Evolutionary conservation across 2,113 vertebrate species (phyloP), one percentile per base, ranked within the genome.

Genomic region (Anhinga rufa): DNA sequence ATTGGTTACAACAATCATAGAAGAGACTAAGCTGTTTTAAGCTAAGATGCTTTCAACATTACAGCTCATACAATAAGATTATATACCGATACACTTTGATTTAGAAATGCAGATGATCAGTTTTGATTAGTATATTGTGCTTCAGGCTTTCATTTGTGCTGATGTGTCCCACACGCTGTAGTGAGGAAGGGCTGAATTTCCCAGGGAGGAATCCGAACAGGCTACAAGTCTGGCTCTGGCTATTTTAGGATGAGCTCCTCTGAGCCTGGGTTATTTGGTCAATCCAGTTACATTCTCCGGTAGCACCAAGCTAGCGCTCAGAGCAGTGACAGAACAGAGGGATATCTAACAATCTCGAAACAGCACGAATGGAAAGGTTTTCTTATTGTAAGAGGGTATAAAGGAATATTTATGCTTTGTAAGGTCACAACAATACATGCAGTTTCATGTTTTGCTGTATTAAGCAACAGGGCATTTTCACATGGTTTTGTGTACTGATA

Each of bases 1-100:
- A 97, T 85, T 93, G 95, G 87, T 98, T 97, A 98, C 97, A 98
- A 97, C 95, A 94, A 98, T 95, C 96, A 98, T 95, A 97, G 95
- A 98, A 97, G 92, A 98, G 96, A 97, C 97, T 97, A 95, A 71
- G 92, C 93, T 97, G 88, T 94, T 97, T 97, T 98, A 97, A 97
- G 97, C 95, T 98, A 97, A 92, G 96, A 97, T 96, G 95, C 95
- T 98, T 97, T 95, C 96, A 92, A 96, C 79, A 95, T 96, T 96
- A 98, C 92, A 97, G 96, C 96, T 93, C 88, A 97, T 97, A 98
- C 94, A 97, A 93, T 92, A 94, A 96, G 95, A 92, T 96, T 97
- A 97, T 93, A 97, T 87, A 96, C 74, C 10, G 75, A 95, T 97
- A 97, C 51, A 98, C 92, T 97, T 97, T 77, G 92, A 97, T 92